Conservation (phyloP, 2,888 invertebrate genomes). For the Archaeoteleia sp. region DNA sequence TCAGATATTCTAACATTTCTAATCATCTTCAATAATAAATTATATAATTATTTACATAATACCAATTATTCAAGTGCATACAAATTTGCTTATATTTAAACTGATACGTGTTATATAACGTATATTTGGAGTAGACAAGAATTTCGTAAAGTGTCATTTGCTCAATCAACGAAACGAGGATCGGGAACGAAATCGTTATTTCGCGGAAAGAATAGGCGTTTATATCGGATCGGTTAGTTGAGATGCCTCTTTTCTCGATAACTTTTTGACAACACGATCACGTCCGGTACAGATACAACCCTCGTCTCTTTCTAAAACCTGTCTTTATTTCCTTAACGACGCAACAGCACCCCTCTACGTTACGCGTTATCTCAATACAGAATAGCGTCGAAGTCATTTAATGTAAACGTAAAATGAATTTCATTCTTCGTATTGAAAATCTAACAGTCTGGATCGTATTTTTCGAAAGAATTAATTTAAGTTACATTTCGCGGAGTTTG, state of each 20-base stretch:
- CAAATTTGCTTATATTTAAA: too few species aligned
- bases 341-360: constrained; percentile 30
- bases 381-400: constrained; percentile 26
- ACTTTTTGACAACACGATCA: constrained; percentile 66
- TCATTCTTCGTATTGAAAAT: not conserved
- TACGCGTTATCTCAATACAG: constrained; percentile 34
- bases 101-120: too few species aligned
- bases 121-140: too few species aligned
- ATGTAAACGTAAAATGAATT: constrained; percentile 12
- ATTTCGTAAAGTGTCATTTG: constrained; percentile 10
- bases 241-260: constrained; percentile 56
- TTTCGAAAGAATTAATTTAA: too few species aligned
- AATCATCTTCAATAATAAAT: too few species aligned
- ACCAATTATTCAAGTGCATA: too few species aligned
- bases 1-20: too few species aligned
- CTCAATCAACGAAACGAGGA: constrained; percentile 1
- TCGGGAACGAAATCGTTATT: constrained; percentile 5
- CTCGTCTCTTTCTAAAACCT: constrained; percentile 47
- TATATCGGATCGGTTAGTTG: constrained; percentile 68
- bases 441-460: too few species aligned
- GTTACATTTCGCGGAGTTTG: too few species aligned
- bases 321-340: constrained; percentile 60
- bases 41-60: too few species aligned
- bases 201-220: constrained; percentile 56
- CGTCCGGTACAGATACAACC: constrained; percentile 58